phyloP scores from a whole-genome alignment of 2,113 vertebrate species.

The Oncorhynchus nerka region DNA sequence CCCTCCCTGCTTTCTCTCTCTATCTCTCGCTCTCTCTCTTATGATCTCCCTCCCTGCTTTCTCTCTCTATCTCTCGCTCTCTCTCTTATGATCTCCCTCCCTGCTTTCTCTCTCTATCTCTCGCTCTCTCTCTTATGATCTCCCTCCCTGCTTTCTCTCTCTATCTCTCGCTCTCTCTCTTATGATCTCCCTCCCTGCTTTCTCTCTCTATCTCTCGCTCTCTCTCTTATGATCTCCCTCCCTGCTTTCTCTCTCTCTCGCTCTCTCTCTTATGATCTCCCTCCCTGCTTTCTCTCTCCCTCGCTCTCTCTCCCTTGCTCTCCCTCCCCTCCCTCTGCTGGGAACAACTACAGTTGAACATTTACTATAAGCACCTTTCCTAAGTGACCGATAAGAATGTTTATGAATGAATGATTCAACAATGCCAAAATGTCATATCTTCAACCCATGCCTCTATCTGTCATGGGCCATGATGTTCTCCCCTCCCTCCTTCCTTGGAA shows the following conservation, averaged over 20 bases:
- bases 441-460: slow-evolving; percentile 58
- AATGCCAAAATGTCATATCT: slow-evolving; percentile 69
- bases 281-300: slow-evolving; percentile 9
- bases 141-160: slow-evolving; percentile 42
- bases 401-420: slow-evolving; percentile 70
- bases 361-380: slow-evolving; percentile 72
- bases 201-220: neutral
- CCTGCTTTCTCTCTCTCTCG: too few species aligned
- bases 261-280: too few species aligned
- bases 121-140: slow-evolving; percentile 31
- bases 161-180: slow-evolving; percentile 40
- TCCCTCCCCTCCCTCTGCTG: slow-evolving; percentile 5
- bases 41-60: too few species aligned
- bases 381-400: slow-evolving; percentile 70
- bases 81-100: slow-evolving; percentile 28
- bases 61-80: slow-evolving; percentile 44
- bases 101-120: too few species aligned
- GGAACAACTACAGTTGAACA: slow-evolving; percentile 55
- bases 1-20: too few species aligned
- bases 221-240: too few species aligned
- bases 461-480: slow-evolving; percentile 54
- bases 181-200: slow-evolving; percentile 40
- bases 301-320: slow-evolving; percentile 54
- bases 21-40: too few species aligned
- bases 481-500: slow-evolving; percentile 1